Evolutionary conservation across 2,888 invertebrate genomes (phyloP).

Genomic region (Orgyia antiqua): DNA sequence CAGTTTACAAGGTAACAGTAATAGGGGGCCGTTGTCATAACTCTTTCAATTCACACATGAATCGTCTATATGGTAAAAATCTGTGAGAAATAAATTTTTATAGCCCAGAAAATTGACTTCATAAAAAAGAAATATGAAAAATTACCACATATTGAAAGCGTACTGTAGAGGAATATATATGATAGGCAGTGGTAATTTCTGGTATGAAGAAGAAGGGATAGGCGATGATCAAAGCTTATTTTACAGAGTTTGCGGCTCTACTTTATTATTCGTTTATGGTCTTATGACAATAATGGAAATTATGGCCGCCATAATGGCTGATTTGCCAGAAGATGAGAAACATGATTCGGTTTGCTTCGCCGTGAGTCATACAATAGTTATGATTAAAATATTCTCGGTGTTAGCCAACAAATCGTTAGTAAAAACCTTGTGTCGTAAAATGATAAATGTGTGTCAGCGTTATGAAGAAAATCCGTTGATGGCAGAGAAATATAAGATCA

Average conservation of each 20-base stretch:
- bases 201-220: conserved; percentile 48
- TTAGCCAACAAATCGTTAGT: conserved; percentile 43
- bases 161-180: conserved; percentile 46
- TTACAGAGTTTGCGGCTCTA: conserved; percentile 38
- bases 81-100: too few species aligned
- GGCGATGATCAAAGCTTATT: conserved; percentile 42
- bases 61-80: too few species aligned
- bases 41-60: too few species aligned
- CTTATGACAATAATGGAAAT: conserved; percentile 59
- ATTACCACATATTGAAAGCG: conserved; percentile 46
- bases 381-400: conserved; percentile 54
- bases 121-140: conserved; percentile 60
- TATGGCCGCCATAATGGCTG: conserved; percentile 47
- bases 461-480: conserved; percentile 45
- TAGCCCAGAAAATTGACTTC: too few species aligned
- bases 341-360: conserved; percentile 57
- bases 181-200: conserved; percentile 59
- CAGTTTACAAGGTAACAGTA: too few species aligned
- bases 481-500: conserved; percentile 45
- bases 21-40: too few species aligned
- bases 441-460: conserved; percentile 45
- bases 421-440: conserved; percentile 43
- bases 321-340: conserved; percentile 59
- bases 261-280: conserved; percentile 42
- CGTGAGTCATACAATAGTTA: conserved; percentile 57